Conservation (phyloP, 1,140 invertebrate genomes). For the Zaprionus taronus region DNA sequence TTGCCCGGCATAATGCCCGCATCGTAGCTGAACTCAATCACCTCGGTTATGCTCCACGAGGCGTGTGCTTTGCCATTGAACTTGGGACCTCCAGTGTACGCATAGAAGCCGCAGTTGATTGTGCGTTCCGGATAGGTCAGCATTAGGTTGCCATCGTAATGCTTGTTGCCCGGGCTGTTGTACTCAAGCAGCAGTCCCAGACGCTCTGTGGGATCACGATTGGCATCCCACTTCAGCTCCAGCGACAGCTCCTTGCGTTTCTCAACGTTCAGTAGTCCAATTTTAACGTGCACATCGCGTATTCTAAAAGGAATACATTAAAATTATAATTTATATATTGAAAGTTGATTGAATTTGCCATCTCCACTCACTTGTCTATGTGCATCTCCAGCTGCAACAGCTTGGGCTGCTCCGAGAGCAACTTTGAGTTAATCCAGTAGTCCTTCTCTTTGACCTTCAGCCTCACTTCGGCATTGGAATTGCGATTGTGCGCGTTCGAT, state of each 20-base stretch:
- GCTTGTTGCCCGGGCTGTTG: constrained; percentile 85
- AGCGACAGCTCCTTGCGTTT: constrained; percentile 87
- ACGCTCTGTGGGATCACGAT: constrained; percentile 90
- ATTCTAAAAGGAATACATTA: constrained; percentile 84
- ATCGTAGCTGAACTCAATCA: constrained; percentile 85
- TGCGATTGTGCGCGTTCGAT: constrained; percentile 83
- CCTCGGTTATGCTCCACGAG: constrained; percentile 86
- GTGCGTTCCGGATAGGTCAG: constrained; percentile 90
- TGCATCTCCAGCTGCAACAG: constrained; percentile 87
- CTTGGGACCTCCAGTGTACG: constrained; percentile 83
- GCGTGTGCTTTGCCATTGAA: constrained; percentile 85
- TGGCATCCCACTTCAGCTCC: constrained; percentile 92
- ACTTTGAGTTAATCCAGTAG: constrained; percentile 86
- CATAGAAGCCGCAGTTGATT: constrained; percentile 87
- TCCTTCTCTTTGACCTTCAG: constrained; percentile 87
- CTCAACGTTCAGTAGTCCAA: constrained; percentile 86
- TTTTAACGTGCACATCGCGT: constrained; percentile 89
- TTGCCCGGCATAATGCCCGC: constrained; percentile 76
- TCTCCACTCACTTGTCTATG: constrained; percentile 88
- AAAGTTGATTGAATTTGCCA: too few relatives aligned
- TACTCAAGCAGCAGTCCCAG: constrained; percentile 67
- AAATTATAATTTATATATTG: neutral
- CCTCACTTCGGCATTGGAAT: constrained; percentile 86
- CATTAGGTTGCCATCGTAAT: constrained; percentile 87
- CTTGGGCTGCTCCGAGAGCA: constrained; percentile 68